Evolutionary conservation across 2,888 invertebrate genomes (phyloP).

Genomic region (Patella depressa): DNA sequence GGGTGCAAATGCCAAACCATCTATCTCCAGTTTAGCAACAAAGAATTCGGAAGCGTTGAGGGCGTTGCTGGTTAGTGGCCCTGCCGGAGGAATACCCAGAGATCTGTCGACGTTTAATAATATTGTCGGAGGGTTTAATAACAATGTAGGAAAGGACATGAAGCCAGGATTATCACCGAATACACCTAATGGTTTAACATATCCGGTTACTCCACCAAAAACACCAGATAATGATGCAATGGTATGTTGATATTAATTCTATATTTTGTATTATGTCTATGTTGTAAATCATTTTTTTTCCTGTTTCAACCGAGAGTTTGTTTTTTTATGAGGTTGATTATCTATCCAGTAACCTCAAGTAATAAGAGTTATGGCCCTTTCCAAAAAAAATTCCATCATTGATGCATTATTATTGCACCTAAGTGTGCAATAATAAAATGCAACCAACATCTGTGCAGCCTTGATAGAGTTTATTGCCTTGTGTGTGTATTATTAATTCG

Average conservation of each 20-base stretch:
- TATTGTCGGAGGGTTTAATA: constrained; percentile 26
- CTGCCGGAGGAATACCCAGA: constrained; percentile 20
- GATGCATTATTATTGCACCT: no score
- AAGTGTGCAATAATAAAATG: no score
- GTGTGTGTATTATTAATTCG: no score
- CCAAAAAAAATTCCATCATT: no score
- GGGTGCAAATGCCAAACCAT: constrained; percentile 18
- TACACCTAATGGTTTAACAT: constrained; percentile 56
- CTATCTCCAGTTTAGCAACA: neutral
- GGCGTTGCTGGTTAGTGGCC: constrained; percentile 34
- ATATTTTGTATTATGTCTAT: neutral
- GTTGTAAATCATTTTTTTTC: neutral
- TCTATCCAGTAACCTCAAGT: no score
- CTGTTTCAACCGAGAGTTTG: no score
- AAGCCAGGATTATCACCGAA: constrained; percentile 23
- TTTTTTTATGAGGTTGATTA: no score
- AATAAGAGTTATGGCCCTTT: no score
- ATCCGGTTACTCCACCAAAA: constrained; percentile 65
- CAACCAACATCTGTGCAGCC: no score
- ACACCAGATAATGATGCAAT: constrained; percentile 56
- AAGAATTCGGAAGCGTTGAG: constrained; percentile 27
- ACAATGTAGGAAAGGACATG: constrained; percentile 23
- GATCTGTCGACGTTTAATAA: constrained; percentile 16
- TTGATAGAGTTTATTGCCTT: no score
- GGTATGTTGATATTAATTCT: constrained; percentile 1